Evolutionary conservation across 2,888 invertebrate genomes (phyloP), one percentile per base, ranked within the genome.

Genomic region (Willowsia nigromaculata): DNA sequence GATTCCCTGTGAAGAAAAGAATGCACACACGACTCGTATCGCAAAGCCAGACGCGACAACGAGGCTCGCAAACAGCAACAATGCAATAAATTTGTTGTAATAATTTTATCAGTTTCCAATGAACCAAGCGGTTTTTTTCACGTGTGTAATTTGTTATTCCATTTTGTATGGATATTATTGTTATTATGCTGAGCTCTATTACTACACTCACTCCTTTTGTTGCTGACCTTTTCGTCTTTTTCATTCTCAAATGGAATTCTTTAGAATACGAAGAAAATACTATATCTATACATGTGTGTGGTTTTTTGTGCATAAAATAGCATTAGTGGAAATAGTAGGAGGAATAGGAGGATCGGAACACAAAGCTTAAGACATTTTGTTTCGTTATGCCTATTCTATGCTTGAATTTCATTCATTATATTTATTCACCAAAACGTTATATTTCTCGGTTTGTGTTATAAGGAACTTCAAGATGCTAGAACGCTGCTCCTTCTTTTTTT

Each of bases 321-420:
- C 30, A 37, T 33, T 37, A 78, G 22, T 9, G 56, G 4, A 56
- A 5, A 80, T 80, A 33, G 33, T 65, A 71, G 43, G 9, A 53
- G 53, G 53, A 53, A 22, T 40, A 53, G 53, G 53, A 43, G 71
- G 71, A 56, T 80, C 56, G 43, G 22, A 71, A 13, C 25, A 33
- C 43, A 43, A 1, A 74, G 50, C 47, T 74, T 47, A 74, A 71
- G n/a, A 37, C 68, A 33, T 37, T 83, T 71, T 40, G 40, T 53
- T 74, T 33, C 9, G 53, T 56, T 84, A 50, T 71, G 71, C 74
- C 47, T 50, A 56, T 87, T 87, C 53, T 53, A 86, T 68, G 50
- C 80, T 53, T 68, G 68, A 68, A 80, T 85, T 59, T 85, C 59
- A 30, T 68, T 68, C 86, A 86, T 80, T 80, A n/a, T n/a, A n/a